These are phyloP conservation scores for Harlomillsia oculata DNA, from an alignment of 1,140 invertebrate species.

Conservation along the genomic window DNA sequence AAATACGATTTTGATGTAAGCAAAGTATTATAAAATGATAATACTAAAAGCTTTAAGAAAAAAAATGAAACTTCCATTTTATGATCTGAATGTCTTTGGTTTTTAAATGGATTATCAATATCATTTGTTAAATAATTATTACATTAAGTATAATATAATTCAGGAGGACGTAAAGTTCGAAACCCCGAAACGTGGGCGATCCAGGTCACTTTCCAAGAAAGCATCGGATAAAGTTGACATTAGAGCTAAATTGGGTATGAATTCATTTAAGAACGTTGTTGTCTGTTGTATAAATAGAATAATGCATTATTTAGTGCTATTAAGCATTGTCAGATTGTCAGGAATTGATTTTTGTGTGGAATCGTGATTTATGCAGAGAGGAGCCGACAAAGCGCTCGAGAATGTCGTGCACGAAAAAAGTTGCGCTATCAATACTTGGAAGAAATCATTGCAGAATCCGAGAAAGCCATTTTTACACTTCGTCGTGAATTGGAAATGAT, in stretches of 20 bases:
- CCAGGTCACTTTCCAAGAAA: slow-evolving; percentile 63
- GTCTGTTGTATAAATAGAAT: neutral
- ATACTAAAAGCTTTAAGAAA: too few species aligned
- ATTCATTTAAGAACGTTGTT: neutral
- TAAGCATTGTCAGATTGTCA: neutral
- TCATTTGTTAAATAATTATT: too few species aligned
- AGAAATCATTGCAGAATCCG: slow-evolving; percentile 83
- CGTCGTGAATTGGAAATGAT: slow-evolving; percentile 86
- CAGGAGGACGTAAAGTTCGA: slow-evolving; percentile 59
- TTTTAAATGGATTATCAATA: too few species aligned
- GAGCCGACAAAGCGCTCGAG: slow-evolving; percentile 89
- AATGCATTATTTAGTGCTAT: slow-evolving; percentile 5
- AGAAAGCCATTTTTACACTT: slow-evolving; percentile 83
- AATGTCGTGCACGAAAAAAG: slow-evolving; percentile 93
- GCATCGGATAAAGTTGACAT: slow-evolving; percentile 77
- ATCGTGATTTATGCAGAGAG: slow-evolving; percentile 64
- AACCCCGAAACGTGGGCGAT: slow-evolving; percentile 72
- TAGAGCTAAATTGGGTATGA: slow-evolving; percentile 78
- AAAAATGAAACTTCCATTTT: too few species aligned
- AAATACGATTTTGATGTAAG: slow-evolving; percentile 25
- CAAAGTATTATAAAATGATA: too few species aligned
- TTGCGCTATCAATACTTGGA: slow-evolving; percentile 94
- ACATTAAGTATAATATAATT: slow-evolving; percentile 37
- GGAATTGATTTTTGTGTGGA: neutral
- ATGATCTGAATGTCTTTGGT: too few species aligned